These are phyloP conservation scores for Bujurquina vittata DNA, from an alignment of 2,113 vertebrate species.

Conservation along the genomic window DNA sequence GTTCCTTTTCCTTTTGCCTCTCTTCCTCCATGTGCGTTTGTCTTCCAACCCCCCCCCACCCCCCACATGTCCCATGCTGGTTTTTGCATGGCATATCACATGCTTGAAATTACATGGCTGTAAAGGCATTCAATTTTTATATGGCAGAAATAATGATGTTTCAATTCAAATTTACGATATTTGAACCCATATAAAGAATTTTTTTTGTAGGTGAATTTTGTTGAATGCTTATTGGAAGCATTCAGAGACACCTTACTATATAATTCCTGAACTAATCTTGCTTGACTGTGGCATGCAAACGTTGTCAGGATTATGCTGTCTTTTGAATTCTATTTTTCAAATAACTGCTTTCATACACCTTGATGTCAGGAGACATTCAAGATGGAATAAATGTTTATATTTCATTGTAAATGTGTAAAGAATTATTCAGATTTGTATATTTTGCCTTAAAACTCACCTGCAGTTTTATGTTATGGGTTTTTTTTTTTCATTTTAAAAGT, in stretches of 20 bases:
- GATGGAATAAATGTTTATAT: constrained; percentile 3
- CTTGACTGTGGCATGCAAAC: neutral
- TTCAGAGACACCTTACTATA: neutral
- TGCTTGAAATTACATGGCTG: neutral
- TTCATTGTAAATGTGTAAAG: neutral
- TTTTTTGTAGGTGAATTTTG: neutral
- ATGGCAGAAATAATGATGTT: neutral
- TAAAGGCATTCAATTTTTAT: neutral
- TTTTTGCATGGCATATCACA: neutral
- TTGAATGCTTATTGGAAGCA: neutral
- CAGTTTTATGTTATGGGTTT: neutral
- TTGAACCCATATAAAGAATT: neutral
- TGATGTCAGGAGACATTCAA: constrained; percentile 15
- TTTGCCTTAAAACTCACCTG: neutral
- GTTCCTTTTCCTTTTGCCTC: neutral
- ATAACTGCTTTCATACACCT: neutral
- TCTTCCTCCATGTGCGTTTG: neutral
- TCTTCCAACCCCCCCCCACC: too few relatives aligned
- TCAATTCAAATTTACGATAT: neutral
- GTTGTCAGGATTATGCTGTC: neutral
- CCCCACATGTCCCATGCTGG: neutral
- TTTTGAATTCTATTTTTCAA: neutral
- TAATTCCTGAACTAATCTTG: constrained; percentile 1
- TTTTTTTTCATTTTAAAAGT: neutral
- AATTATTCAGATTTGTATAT: neutral